These are phyloP conservation scores for Cromileptes altivelis DNA, from an alignment of 2,113 vertebrate species.

Conservation along the genomic window DNA sequence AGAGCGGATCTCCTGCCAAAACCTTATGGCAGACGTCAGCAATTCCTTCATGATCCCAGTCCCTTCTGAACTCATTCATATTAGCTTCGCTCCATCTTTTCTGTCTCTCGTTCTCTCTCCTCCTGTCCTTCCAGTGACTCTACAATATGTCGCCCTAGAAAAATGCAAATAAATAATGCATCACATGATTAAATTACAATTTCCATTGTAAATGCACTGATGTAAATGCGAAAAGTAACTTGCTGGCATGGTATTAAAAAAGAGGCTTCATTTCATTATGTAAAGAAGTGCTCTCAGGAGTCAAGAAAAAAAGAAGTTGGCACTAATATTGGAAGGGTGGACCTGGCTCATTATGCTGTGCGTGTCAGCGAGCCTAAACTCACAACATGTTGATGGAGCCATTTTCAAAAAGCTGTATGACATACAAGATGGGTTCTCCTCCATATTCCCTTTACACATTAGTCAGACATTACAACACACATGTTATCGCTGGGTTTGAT, in stretches of 20 bases:
- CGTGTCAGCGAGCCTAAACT: slow-evolving; percentile 18
- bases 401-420: slow-evolving; percentile 29
- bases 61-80: slow-evolving; percentile 24
- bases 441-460: slow-evolving; percentile 38
- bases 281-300: slow-evolving; percentile 46
- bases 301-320: slow-evolving; percentile 45
- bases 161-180: slow-evolving; percentile 72
- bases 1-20: slow-evolving; percentile 39
- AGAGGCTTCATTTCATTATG: slow-evolving; percentile 57
- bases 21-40: slow-evolving; percentile 44
- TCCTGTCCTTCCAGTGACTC: slow-evolving; percentile 36
- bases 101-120: slow-evolving; percentile 35
- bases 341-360: slow-evolving; percentile 25
- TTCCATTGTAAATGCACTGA: slow-evolving; percentile 66
- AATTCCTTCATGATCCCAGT: neutral
- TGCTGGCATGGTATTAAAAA: slow-evolving; percentile 59
- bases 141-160: slow-evolving; percentile 63
- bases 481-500: slow-evolving; percentile 44
- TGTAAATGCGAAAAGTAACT: slow-evolving; percentile 66
- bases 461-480: slow-evolving; percentile 18
- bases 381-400: slow-evolving; percentile 53
- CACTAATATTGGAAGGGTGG: slow-evolving; percentile 45
- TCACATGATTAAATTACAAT: slow-evolving; percentile 70
- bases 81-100: slow-evolving; percentile 28
- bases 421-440: slow-evolving; percentile 17